phyloP scores from a whole-genome alignment of 2,888 invertebrate genomes.

The Trichacis sp. region DNA sequence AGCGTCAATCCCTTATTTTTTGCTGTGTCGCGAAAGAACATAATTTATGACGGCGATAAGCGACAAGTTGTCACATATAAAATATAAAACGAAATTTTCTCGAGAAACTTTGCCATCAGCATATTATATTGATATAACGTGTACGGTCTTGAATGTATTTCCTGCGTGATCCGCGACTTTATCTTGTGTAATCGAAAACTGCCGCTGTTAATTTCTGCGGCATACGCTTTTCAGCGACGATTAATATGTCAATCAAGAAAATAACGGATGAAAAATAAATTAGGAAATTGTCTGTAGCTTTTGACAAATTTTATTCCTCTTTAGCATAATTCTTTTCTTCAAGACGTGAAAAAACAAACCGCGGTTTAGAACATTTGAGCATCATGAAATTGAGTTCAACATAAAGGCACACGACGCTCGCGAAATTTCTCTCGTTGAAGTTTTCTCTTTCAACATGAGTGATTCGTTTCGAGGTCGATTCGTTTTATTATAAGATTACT shows the following conservation, averaged over 20 bases:
- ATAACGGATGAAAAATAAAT: too few species aligned
- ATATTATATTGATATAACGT: constrained; percentile 30
- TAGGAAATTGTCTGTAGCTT: too few species aligned
- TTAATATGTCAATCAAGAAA: constrained; percentile 19
- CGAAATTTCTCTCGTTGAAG: too few species aligned
- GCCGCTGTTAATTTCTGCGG: constrained; percentile 27
- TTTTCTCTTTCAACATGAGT: too few species aligned
- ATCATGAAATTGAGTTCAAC: too few species aligned
- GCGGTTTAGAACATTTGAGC: too few species aligned
- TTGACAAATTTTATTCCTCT: background rate
- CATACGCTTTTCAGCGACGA: constrained; percentile 18
- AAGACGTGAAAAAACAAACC: too few species aligned
- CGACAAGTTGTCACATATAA: constrained; percentile 35
- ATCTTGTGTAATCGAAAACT: constrained; percentile 28
- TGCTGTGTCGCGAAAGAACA: constrained; percentile 1
- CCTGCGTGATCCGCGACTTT: constrained; percentile 32
- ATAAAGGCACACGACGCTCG: too few species aligned
- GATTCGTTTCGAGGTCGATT: too few species aligned
- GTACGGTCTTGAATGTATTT: constrained; percentile 29
- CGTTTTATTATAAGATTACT: too few species aligned
- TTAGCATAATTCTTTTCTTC: too few species aligned
- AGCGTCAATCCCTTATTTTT: too few species aligned
- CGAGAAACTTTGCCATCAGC: constrained; percentile 25
- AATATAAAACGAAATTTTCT: constrained; percentile 39
- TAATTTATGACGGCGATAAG: constrained; percentile 22